These are phyloP conservation scores for honey bee (Apis mellifera) DNA, from an alignment of 1,140 invertebrate genomes.

Conservation along the genomic window DNA sequence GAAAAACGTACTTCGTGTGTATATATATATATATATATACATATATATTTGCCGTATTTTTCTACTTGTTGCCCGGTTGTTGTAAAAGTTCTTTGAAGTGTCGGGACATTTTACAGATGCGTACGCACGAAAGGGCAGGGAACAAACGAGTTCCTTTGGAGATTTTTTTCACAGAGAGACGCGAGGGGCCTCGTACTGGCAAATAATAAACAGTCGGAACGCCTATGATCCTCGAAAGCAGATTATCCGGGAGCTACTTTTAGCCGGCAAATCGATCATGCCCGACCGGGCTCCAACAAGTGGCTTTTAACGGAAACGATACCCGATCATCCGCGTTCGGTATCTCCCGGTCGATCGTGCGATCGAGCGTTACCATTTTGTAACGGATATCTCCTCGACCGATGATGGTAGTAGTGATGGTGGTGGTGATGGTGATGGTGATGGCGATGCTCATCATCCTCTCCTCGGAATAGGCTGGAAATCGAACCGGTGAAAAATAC, in stretches of 20 bases:
- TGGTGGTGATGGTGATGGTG: background rate
- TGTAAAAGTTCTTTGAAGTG: conserved; percentile 38
- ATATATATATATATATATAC: too few species aligned
- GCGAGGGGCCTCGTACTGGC: background rate
- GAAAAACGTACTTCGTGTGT: background rate
- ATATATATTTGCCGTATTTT: conserved; percentile 31
- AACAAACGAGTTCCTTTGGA: conserved; percentile 40
- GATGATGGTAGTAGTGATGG: background rate
- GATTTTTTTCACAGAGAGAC: conserved; percentile 19
- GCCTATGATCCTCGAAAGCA: conserved; percentile 76
- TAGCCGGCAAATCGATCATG: conserved; percentile 76
- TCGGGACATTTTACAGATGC: conserved; percentile 49
- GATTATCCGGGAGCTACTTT: conserved; percentile 75
- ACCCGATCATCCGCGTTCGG: conserved; percentile 60
- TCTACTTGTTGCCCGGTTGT: conserved; percentile 21
- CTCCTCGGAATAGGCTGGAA: background rate
- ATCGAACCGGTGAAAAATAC: conserved; percentile 10
- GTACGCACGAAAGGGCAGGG: conserved; percentile 48
- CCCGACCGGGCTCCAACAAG: conserved; percentile 78
- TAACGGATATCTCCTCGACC: conserved; percentile 48
- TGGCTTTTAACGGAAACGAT: conserved; percentile 76
- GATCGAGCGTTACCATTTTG: conserved; percentile 62
- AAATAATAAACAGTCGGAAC: conserved; percentile 54
- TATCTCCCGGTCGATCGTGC: conserved; percentile 62
- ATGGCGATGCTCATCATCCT: conserved; percentile 25